A percentile compares a stretch with the other conserved stretches of the same genome.
phyloP scores from a whole-genome alignment of 64 coral and sea anemone genomes.

The Dendrophyllia cribrosa region DNA sequence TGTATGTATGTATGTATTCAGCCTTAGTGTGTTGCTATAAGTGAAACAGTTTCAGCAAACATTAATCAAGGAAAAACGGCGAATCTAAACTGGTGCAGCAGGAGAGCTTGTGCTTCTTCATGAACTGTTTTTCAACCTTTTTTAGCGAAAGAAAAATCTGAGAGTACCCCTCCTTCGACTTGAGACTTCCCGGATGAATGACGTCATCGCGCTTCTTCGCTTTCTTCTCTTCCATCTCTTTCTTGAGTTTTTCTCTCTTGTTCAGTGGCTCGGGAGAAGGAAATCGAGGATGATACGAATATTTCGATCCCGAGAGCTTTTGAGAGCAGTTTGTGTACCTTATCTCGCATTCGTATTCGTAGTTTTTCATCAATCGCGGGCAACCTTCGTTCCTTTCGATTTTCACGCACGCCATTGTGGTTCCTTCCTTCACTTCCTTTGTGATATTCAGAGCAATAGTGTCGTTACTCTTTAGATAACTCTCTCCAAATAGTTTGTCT shows the following conservation, averaged over 20 bases:
- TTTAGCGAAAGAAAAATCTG: background rate
- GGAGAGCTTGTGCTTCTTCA: slow-evolving; percentile 1
- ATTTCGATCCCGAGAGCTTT: background rate
- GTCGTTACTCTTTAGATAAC: background rate
- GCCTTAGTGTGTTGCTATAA: too few relatives aligned
- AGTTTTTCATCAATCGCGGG: slow-evolving; percentile 14
- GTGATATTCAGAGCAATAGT: background rate
- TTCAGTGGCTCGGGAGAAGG: slow-evolving; percentile 1
- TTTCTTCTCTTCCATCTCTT: background rate
- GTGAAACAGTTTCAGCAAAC: too few relatives aligned
- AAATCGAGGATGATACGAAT: slow-evolving; percentile 15
- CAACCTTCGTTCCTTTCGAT: background rate
- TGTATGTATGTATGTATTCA: too few relatives aligned
- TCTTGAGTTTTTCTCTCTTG: slow-evolving; percentile 26
- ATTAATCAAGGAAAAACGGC: slow-evolving; percentile 1
- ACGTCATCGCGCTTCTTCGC: background rate
- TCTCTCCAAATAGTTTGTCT: background rate
- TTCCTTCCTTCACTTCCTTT: too few relatives aligned
- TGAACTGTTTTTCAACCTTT: background rate
- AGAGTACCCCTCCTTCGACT: background rate
- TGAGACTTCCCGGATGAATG: background rate
- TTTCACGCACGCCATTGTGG: too few relatives aligned
- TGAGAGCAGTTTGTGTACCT: background rate
- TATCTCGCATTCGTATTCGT: background rate
- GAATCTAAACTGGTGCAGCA: background rate